These are phyloP conservation scores for Enteromius unitaeniatus DNA, from an alignment of 2,797 vertebrate genomes.

Conservation along the genomic window DNA sequence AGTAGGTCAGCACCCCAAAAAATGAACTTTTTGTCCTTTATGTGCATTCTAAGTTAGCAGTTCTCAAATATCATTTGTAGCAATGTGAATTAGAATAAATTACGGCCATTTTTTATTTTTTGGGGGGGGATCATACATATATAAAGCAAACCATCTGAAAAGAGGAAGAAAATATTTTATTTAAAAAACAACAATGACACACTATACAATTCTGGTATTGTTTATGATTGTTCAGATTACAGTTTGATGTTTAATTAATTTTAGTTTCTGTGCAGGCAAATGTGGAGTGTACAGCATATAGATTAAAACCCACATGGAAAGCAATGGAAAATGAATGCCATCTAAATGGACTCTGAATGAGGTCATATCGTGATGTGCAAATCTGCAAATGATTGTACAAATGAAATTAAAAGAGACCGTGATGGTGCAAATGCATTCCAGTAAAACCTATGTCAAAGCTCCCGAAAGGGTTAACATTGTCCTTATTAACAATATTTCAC, in stretches of 20 bases:
- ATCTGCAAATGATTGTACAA: constrained; percentile 36
- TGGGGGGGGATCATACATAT: no score
- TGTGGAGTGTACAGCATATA: constrained; percentile 61
- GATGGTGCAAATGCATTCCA: constrained; percentile 24
- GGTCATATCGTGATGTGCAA: constrained; percentile 36
- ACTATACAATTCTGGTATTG: background rate
- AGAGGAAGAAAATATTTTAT: no score
- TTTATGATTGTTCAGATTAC: constrained; percentile 8
- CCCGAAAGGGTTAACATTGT: constrained; percentile 29
- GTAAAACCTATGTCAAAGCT: constrained; percentile 16
- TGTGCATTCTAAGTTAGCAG: background rate
- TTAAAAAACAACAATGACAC: background rate
- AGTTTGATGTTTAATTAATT: constrained; percentile 67
- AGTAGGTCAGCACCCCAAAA: background rate
- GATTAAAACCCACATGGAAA: constrained; percentile 51
- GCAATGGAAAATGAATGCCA: constrained; percentile 60
- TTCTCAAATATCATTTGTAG: background rate
- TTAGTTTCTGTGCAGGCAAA: constrained; percentile 73
- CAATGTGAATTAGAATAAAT: background rate
- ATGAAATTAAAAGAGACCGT: constrained; percentile 11
- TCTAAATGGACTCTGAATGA: constrained; percentile 41
- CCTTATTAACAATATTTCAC: background rate
- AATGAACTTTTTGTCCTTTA: background rate
- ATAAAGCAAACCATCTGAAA: no score
- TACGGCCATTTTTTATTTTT: background rate